Conservation (phyloP, 1,140 invertebrate species). For the Drosophila biarmipes region DNA sequence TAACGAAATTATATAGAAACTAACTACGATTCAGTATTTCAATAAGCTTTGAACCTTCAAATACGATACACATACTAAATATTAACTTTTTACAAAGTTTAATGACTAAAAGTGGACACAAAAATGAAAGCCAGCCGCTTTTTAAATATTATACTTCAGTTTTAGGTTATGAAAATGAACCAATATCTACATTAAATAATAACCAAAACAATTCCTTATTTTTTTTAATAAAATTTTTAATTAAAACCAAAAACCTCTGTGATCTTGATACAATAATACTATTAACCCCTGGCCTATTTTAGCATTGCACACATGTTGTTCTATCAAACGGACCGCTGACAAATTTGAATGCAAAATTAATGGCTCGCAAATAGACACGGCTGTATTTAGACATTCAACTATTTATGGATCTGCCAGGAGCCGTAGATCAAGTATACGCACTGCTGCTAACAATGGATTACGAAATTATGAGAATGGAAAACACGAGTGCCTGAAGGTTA, state of each 20-base stretch:
- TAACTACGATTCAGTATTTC: neutral
- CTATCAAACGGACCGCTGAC: slow-evolving; percentile 28
- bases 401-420: slow-evolving; percentile 19
- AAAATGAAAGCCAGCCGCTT: neutral
- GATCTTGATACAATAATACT: neutral
- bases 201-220: too few relatives aligned
- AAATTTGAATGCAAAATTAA: slow-evolving; percentile 39
- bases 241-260: too few relatives aligned
- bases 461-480: slow-evolving; percentile 9
- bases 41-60: neutral
- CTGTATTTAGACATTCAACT: slow-evolving; percentile 25
- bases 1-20: neutral
- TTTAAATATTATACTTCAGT: neutral
- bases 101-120: neutral
- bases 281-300: slow-evolving; percentile 7
- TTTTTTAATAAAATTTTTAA: too few relatives aligned
- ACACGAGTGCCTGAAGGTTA: slow-evolving; percentile 22
- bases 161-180: too few relatives aligned
- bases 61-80: neutral
- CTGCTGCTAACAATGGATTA: slow-evolving; percentile 30
- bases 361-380: slow-evolving; percentile 4
- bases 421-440: slow-evolving; percentile 41
- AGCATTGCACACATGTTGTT: slow-evolving; percentile 16
- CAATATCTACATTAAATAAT: neutral
- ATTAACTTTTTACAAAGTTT: neutral